Conservation (phyloP, 2,797 vertebrate species). For the Petrocephalus sullivani region DNA sequence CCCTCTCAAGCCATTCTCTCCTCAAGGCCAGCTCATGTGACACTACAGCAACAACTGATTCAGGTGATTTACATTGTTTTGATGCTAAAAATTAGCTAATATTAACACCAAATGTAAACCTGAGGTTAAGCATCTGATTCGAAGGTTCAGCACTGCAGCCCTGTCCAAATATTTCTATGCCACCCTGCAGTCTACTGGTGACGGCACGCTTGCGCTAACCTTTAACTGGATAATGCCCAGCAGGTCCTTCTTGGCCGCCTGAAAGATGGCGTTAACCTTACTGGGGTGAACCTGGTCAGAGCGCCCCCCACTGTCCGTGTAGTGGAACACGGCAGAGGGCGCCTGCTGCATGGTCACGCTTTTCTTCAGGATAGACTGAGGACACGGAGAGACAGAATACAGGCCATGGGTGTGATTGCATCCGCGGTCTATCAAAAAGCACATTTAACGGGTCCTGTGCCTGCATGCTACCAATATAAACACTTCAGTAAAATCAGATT, state of each 20-base stretch:
- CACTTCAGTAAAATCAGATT: too few species aligned
- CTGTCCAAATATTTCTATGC: too few species aligned
- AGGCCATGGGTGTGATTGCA: not conserved
- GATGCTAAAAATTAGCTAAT: too few species aligned
- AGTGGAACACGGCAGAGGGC: slow-evolving; percentile 74
- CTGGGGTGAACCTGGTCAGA: slow-evolving; percentile 57
- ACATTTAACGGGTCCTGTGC: not conserved
- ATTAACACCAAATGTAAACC: too few species aligned
- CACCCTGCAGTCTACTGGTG: too few species aligned
- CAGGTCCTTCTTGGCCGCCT: slow-evolving; percentile 85
- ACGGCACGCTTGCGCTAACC: slow-evolving; percentile 32
- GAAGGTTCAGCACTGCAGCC: too few species aligned
- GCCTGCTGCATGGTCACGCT: slow-evolving; percentile 72
- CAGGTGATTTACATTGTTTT: too few species aligned
- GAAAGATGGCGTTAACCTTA: slow-evolving; percentile 67
- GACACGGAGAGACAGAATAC: not conserved
- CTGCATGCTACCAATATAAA: not conserved
- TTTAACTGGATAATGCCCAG: slow-evolving; percentile 80
- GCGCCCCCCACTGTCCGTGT: slow-evolving; percentile 57
- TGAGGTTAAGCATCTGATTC: too few species aligned
- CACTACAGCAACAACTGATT: too few species aligned
- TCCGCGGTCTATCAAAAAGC: not conserved
- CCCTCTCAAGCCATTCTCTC: not conserved
- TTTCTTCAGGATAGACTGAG: slow-evolving; percentile 71
- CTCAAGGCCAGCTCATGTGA: too few species aligned